Evolutionary conservation across 2,797 vertebrate genomes (phyloP).

Genomic region (Acrossocheilus wenchowensis): DNA sequence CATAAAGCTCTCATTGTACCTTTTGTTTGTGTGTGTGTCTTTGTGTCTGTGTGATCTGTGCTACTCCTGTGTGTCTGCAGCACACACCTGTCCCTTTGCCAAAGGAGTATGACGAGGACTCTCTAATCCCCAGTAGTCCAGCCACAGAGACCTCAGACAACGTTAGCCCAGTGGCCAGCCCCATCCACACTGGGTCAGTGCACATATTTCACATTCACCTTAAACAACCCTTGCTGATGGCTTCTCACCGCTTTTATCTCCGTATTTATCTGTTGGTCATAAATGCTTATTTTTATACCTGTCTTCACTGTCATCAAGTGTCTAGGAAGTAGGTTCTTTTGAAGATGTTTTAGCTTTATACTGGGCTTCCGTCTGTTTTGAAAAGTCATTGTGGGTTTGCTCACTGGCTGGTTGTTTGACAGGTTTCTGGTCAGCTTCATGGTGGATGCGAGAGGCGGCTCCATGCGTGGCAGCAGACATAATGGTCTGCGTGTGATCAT

Average conservation of each 20-base stretch:
- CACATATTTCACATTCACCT: neutral
- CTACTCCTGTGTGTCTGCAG: constrained; percentile 64
- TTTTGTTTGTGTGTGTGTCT: constrained; percentile 21
- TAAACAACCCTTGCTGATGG: constrained; percentile 14
- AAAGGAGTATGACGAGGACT: constrained; percentile 96
- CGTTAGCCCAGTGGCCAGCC: constrained; percentile 97
- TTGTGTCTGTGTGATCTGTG: constrained; percentile 47
- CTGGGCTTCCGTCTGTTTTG: neutral
- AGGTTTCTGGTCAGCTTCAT: constrained; percentile 99
- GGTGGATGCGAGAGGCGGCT: constrained; percentile 96
- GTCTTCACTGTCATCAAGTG: constrained; percentile 36
- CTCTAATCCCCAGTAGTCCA: constrained; percentile 95
- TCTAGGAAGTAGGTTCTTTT: constrained; percentile 13
- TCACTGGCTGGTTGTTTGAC: constrained; percentile 36
- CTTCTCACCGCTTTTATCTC: constrained; percentile 45
- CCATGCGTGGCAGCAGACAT: constrained; percentile 96
- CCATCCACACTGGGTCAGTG: constrained; percentile 96
- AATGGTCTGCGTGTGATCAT: constrained; percentile 93
- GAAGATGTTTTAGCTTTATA: neutral
- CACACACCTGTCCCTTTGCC: constrained; percentile 82
- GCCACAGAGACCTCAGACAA: constrained; percentile 99
- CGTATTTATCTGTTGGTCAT: constrained; percentile 50
- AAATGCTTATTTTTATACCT: constrained; percentile 52
- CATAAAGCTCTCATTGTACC: constrained; percentile 51
- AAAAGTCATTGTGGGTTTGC: neutral